Evolutionary conservation across 2,797 vertebrate genomes (phyloP).

Genomic region (Antrozous pallidus): DNA sequence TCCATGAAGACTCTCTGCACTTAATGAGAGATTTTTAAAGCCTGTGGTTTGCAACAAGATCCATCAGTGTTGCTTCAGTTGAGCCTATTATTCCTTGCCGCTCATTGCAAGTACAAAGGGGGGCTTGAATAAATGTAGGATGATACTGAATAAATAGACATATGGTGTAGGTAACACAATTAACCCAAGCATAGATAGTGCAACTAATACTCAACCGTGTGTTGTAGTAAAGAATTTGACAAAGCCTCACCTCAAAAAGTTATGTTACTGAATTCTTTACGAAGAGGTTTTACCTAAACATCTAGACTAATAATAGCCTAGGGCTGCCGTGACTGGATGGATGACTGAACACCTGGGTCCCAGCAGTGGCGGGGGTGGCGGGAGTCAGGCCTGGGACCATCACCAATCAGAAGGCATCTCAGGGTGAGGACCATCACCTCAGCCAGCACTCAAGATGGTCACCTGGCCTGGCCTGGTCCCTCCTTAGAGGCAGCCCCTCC

Average conservation of each 20-base stretch:
- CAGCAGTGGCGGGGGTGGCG: too few species aligned
- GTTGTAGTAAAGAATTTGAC: neutral
- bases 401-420: too few species aligned
- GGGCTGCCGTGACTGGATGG: too few species aligned
- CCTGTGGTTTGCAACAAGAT: slow-evolving; percentile 68
- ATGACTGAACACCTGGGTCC: too few species aligned
- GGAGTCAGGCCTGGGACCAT: too few species aligned
- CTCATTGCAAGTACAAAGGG: slow-evolving; percentile 32
- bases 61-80: slow-evolving; percentile 32
- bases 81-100: slow-evolving; percentile 47
- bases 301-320: too few species aligned
- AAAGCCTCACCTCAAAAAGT: neutral
- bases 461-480: too few species aligned
- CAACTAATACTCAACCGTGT: neutral
- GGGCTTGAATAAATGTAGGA: slow-evolving; percentile 29
- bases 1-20: slow-evolving; percentile 12
- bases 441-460: too few species aligned
- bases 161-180: neutral
- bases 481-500: too few species aligned
- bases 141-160: slow-evolving; percentile 44
- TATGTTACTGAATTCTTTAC: neutral
- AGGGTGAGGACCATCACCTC: too few species aligned
- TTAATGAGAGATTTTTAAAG: slow-evolving; percentile 63
- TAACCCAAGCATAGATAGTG: neutral
- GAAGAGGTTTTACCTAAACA: neutral